Percentiles rank a stretch among this genome's conserved stretches.
Evolutionary conservation across 1,140 invertebrate species (phyloP).

Genomic region (Diachasmimorpha longicaudata): DNA sequence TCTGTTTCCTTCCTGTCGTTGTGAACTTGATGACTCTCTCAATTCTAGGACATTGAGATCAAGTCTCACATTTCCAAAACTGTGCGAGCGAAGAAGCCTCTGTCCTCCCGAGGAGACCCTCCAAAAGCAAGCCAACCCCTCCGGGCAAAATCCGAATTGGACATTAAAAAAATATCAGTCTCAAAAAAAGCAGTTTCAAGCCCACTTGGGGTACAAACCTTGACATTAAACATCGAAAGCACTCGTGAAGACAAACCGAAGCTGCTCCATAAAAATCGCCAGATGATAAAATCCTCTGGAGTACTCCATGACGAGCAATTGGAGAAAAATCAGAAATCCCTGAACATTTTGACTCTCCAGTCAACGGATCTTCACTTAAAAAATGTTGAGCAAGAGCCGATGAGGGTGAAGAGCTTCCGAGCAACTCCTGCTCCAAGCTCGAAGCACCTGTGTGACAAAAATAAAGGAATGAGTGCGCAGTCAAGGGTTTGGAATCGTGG

Average conservation of each 20-base stretch:
- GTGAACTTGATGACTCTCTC: background rate
- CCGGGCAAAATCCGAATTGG: background rate
- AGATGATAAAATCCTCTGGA: background rate
- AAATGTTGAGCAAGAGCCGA: background rate
- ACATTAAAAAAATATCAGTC: background rate
- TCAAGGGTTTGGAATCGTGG: background rate
- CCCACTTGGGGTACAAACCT: background rate
- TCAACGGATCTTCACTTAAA: background rate
- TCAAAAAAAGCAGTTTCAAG: background rate
- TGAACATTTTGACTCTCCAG: background rate
- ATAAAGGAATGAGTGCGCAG: conserved; percentile 1
- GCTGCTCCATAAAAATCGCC: background rate
- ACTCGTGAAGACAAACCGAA: background rate
- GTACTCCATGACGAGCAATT: no score
- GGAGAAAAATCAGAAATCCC: background rate
- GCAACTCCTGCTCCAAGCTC: background rate
- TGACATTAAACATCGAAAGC: background rate
- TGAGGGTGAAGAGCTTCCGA: background rate
- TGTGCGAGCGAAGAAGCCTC: background rate
- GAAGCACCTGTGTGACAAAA: background rate
- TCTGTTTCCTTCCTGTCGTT: background rate
- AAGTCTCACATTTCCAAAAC: background rate
- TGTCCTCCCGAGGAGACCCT: background rate
- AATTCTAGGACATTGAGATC: background rate
- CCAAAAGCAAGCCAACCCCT: background rate